A percentile compares a stretch with the other conserved stretches of the same genome.
phyloP scores from a whole-genome alignment of 2,113 vertebrate genomes.

The Vidua chalybeata region DNA sequence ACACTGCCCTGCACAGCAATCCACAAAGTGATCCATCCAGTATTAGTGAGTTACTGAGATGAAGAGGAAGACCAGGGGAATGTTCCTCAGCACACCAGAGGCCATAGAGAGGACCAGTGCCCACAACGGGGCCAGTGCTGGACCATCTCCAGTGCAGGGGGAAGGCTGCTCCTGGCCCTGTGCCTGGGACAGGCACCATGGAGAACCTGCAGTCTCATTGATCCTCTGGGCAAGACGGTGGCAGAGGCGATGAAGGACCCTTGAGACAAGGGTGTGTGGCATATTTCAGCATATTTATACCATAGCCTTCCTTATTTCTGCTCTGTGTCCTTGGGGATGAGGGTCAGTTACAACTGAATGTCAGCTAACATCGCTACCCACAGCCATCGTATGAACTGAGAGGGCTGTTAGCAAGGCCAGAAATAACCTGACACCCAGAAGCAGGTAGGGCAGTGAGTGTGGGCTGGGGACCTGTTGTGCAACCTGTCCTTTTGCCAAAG shows the following conservation, averaged over 20 bases:
- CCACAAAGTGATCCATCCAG: accelerated
- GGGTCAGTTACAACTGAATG: neutral
- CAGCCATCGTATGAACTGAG: neutral
- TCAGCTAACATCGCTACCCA: neutral
- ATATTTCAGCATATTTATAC: slow-evolving; percentile 18
- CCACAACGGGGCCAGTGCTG: accelerated
- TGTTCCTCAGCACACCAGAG: neutral
- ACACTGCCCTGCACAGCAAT: neutral
- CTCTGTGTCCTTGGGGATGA: neutral
- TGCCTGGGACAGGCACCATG: neutral
- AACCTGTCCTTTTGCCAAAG: neutral
- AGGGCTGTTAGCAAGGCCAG: neutral
- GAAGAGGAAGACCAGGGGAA: neutral
- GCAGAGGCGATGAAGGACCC: neutral
- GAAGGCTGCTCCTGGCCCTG: neutral
- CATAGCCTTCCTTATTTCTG: neutral
- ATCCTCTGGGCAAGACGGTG: accelerated
- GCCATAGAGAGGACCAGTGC: neutral
- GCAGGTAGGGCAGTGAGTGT: neutral
- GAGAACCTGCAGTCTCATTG: neutral
- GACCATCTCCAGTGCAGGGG: accelerated
- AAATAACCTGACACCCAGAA: neutral
- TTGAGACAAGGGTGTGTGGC: neutral
- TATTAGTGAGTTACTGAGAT: neutral
- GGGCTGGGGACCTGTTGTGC: neutral